phyloP scores from a whole-genome alignment of 2,888 invertebrate genomes.

The Epinotia nisella region DNA sequence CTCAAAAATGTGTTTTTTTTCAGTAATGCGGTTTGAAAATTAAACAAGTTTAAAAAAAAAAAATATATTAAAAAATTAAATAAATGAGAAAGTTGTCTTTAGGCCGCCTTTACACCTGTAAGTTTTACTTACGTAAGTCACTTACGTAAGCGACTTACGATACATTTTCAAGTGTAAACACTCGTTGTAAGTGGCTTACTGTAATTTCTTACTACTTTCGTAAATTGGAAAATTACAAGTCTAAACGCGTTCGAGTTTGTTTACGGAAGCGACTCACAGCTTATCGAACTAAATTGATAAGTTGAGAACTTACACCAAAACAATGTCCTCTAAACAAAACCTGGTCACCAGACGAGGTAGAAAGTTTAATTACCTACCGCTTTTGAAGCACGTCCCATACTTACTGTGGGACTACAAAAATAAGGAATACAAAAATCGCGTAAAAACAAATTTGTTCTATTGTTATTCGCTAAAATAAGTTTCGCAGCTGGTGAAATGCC shows the following conservation, averaged over 20 bases:
- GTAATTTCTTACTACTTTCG: slow-evolving; percentile 35
- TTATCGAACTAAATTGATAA: slow-evolving; percentile 37
- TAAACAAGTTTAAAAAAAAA: too few relatives aligned
- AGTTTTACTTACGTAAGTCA: slow-evolving; percentile 25
- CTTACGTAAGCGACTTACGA: slow-evolving; percentile 34
- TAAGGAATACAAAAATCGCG: slow-evolving; percentile 27
- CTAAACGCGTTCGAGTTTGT: slow-evolving; percentile 37
- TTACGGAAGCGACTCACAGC: slow-evolving; percentile 37
- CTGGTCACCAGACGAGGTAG: slow-evolving; percentile 30
- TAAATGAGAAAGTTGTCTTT: too few relatives aligned
- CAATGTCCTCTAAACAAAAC: slow-evolving; percentile 26
- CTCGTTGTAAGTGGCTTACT: slow-evolving; percentile 26
- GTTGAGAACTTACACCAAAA: slow-evolving; percentile 16
- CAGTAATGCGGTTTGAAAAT: too few relatives aligned
- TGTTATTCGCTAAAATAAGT: background rate
- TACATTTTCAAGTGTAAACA: slow-evolving; percentile 31
- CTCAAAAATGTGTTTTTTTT: too few relatives aligned
- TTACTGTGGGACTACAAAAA: slow-evolving; percentile 34
- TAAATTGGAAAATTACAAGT: slow-evolving; percentile 34
- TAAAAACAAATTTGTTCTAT: slow-evolving; percentile 32
- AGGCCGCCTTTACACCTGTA: slow-evolving; percentile 27
- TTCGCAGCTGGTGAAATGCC: slow-evolving; percentile 10
- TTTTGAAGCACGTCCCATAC: slow-evolving; percentile 33
- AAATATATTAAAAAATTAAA: too few relatives aligned
- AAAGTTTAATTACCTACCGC: slow-evolving; percentile 34